phyloP scores from a whole-genome alignment of 1,140 invertebrate species.

The Drosophila ercepeae region DNA sequence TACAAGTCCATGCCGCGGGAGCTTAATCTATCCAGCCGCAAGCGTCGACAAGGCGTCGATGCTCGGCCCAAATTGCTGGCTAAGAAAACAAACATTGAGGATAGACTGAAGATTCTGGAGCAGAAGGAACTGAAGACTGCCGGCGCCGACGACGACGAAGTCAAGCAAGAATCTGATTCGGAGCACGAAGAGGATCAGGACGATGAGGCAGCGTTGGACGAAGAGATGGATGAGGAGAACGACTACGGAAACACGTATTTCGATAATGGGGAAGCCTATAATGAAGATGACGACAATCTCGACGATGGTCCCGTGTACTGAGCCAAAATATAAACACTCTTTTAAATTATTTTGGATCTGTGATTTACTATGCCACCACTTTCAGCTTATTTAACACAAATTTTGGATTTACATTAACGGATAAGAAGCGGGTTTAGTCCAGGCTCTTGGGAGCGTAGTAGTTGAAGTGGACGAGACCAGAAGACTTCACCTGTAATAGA shows the following conservation, averaged over 20 bases:
- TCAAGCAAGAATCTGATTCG: slow-evolving; percentile 84
- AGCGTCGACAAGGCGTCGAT: slow-evolving; percentile 35
- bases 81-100: slow-evolving; percentile 70
- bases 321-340: slow-evolving; percentile 51
- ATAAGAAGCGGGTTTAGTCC: slow-evolving; percentile 81
- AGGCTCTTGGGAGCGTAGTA: slow-evolving; percentile 85
- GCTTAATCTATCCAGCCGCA: slow-evolving; percentile 79
- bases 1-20: slow-evolving; percentile 86
- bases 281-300: slow-evolving; percentile 93
- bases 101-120: slow-evolving; percentile 85
- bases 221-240: slow-evolving; percentile 90
- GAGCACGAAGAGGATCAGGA: slow-evolving; percentile 84
- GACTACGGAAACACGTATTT: slow-evolving; percentile 93
- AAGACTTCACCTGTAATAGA: slow-evolving; percentile 84
- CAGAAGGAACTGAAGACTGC: slow-evolving; percentile 86
- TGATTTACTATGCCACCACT: slow-evolving; percentile 75
- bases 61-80: slow-evolving; percentile 34
- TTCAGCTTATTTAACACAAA: slow-evolving; percentile 80
- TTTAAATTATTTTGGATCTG: slow-evolving; percentile 39
- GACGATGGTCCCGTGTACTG: slow-evolving; percentile 90
- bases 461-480: slow-evolving; percentile 86
- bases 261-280: slow-evolving; percentile 93
- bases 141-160: slow-evolving; percentile 84
- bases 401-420: slow-evolving; percentile 51
- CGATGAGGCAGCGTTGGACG: slow-evolving; percentile 85